These are phyloP conservation scores for Globodera ellingtonae DNA, from an alignment of 1,140 invertebrate species.

Conservation along the genomic window DNA sequence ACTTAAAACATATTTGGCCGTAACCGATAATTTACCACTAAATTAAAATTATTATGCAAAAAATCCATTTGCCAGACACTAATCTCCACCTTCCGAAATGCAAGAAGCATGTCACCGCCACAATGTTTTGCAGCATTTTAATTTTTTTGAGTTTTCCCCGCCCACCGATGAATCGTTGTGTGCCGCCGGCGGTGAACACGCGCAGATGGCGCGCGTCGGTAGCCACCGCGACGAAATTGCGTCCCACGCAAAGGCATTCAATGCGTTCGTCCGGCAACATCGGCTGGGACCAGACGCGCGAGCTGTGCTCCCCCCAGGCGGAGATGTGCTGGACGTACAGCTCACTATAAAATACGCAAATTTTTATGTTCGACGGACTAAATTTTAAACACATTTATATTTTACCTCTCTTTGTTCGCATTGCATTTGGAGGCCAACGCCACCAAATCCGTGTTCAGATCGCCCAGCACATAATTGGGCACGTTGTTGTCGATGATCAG, in stretches of 20 bases:
- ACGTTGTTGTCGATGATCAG: constrained; percentile 32
- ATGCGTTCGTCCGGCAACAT: constrained; percentile 27
- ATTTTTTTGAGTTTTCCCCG: background rate
- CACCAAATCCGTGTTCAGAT: constrained; percentile 25
- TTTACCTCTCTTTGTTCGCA: constrained; percentile 30
- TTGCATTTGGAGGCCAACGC: constrained; percentile 31
- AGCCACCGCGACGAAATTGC: constrained; percentile 27
- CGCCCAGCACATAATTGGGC: constrained; percentile 32
- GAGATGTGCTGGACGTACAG: constrained; percentile 31
- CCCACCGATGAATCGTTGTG: constrained; percentile 27
- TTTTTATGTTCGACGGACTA: background rate
- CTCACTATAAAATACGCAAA: constrained; percentile 11
- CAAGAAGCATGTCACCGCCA: too few relatives aligned
- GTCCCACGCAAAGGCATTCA: constrained; percentile 24
- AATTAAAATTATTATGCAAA: too few relatives aligned
- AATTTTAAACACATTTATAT: background rate
- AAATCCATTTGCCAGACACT: too few relatives aligned
- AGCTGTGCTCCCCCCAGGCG: constrained; percentile 29
- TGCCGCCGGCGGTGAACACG: constrained; percentile 32
- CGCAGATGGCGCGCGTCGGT: constrained; percentile 33
- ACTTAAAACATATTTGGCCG: background rate
- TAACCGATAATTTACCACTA: too few relatives aligned
- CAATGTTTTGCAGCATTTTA: too few relatives aligned
- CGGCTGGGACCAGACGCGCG: constrained; percentile 24
- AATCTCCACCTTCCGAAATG: too few relatives aligned